A percentile compares a stretch with the other conserved stretches of the same genome.
phyloP scores from a whole-genome alignment of 23 tunicate genomes.

The Trididemnum clinides region DNA sequence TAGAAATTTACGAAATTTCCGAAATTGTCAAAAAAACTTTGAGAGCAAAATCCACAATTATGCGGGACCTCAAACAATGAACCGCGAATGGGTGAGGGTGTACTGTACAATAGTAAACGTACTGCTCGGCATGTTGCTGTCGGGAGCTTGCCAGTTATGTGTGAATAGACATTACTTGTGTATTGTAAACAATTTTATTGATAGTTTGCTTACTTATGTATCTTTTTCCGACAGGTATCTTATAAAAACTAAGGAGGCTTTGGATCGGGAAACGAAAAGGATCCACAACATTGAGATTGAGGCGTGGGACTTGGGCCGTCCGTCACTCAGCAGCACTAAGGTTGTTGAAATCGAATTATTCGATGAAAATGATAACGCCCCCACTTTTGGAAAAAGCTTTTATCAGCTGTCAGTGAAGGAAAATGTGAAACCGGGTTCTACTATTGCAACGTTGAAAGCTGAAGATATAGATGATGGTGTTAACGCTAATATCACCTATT shows the following conservation, averaged over 20 bases:
- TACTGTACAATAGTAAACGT: too few species aligned
- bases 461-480: slow-evolving; percentile 60
- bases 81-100: too few species aligned
- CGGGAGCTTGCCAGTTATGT: too few species aligned
- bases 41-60: too few species aligned
- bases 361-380: slow-evolving; percentile 88
- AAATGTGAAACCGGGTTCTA: slow-evolving; percentile 11
- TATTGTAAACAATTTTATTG: too few species aligned
- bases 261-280: slow-evolving; percentile 72
- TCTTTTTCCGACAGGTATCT: slow-evolving; percentile 57
- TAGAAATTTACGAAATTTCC: too few species aligned
- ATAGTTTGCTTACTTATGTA: too few species aligned
- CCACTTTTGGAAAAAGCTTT: slow-evolving; percentile 36
- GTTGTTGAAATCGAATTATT: slow-evolving; percentile 44
- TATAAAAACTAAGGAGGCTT: slow-evolving; percentile 41
- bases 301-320: slow-evolving; percentile 76
- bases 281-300: slow-evolving; percentile 49
- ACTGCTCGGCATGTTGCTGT: too few species aligned
- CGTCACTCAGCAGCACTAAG: slow-evolving; percentile 48
- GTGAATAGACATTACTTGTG: too few species aligned
- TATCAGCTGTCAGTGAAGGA: slow-evolving; percentile 59
- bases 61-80: too few species aligned
- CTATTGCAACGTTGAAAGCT: slow-evolving; percentile 41
- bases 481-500: slow-evolving; percentile 65
- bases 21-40: too few species aligned